Percentiles rank a stretch among this genome's conserved stretches.
These are phyloP conservation scores for Platalea minor DNA, from an alignment of 2,797 vertebrate genomes.

Conservation along the genomic window DNA sequence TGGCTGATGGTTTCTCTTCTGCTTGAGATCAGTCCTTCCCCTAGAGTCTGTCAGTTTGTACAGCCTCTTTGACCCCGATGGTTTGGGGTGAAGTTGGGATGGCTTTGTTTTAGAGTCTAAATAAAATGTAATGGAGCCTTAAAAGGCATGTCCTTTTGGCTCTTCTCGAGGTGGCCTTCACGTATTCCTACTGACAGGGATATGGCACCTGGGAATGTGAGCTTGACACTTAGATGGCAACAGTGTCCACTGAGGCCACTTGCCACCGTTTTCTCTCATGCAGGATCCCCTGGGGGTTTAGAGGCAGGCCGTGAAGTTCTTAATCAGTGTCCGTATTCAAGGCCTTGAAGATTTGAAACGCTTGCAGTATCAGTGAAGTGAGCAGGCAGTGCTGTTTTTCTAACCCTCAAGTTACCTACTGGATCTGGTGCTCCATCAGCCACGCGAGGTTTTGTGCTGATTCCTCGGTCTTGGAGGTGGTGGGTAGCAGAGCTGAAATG, in stretches of 20 bases:
- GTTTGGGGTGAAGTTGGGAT: background rate
- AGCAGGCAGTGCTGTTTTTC: background rate
- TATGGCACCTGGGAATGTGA: background rate
- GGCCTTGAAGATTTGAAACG: background rate
- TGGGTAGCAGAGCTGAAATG: background rate
- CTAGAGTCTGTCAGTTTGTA: background rate
- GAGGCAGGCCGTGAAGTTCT: background rate
- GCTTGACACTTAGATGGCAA: background rate
- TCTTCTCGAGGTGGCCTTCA: background rate
- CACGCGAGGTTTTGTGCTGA: background rate
- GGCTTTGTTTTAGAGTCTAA: background rate
- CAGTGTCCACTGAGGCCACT: background rate
- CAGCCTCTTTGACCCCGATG: background rate
- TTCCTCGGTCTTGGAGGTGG: background rate
- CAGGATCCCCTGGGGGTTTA: background rate
- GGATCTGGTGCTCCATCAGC: background rate
- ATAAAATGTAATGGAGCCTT: background rate
- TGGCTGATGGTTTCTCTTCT: background rate
- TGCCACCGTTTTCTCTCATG: background rate
- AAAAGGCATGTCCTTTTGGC: background rate
- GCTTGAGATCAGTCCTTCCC: background rate
- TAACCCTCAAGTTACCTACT: background rate
- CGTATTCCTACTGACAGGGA: background rate
- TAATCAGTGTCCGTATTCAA: background rate
- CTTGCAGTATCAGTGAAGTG: background rate